These are phyloP conservation scores for Thymelicus sylvestris DNA, from an alignment of 2,888 invertebrate species.

Conservation along the genomic window DNA sequence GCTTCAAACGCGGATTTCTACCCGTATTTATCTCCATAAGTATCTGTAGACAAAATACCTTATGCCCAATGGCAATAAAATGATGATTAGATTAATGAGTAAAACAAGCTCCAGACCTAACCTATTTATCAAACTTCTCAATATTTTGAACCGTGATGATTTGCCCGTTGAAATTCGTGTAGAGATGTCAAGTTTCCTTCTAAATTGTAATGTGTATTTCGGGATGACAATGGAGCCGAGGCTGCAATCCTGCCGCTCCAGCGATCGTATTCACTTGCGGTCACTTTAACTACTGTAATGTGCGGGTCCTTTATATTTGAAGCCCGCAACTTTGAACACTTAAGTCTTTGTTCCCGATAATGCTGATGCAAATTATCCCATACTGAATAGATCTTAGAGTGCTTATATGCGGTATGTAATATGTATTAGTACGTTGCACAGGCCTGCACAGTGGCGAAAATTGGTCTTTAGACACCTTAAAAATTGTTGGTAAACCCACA, in stretches of 20 bases:
- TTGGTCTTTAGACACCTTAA: too few relatives aligned
- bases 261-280: conserved; percentile 62
- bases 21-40: too few relatives aligned
- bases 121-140: neutral
- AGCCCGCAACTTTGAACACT: conserved; percentile 58
- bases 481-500: too few relatives aligned
- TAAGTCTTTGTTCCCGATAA: conserved; percentile 55
- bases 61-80: too few relatives aligned
- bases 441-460: too few relatives aligned
- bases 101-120: too few relatives aligned
- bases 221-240: conserved; percentile 50
- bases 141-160: conserved; percentile 6
- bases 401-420: too few relatives aligned
- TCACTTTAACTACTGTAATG: conserved; percentile 66
- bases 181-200: conserved; percentile 46
- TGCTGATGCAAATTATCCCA: conserved; percentile 56
- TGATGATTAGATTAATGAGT: too few relatives aligned
- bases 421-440: too few relatives aligned
- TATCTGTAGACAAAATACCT: too few relatives aligned
- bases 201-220: conserved; percentile 48
- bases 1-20: too few relatives aligned
- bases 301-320: conserved; percentile 69
- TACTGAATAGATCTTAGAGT: conserved; percentile 32
- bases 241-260: conserved; percentile 56
- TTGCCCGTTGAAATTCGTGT: conserved; percentile 9